Evolutionary conservation across 2,888 invertebrate species (phyloP).

Genomic region (Euclidia mi): DNA sequence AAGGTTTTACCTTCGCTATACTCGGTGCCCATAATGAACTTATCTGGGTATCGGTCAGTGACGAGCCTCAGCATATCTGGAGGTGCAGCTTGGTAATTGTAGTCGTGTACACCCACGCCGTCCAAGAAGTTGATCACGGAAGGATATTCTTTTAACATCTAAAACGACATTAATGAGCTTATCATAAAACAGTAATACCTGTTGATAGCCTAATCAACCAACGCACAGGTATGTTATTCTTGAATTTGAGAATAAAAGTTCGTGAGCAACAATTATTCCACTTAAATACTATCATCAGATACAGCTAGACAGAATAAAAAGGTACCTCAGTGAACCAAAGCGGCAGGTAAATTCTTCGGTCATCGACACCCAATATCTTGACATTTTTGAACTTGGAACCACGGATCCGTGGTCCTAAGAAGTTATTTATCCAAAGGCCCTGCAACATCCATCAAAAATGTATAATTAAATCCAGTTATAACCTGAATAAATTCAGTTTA

Average conservation of each 20-base stretch:
- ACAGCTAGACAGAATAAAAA: no score
- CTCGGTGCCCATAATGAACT: constrained; percentile 94
- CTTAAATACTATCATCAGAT: no score
- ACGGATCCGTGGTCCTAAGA: constrained; percentile 93
- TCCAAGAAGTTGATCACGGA: constrained; percentile 89
- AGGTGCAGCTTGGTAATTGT: constrained; percentile 89
- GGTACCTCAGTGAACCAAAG: no score
- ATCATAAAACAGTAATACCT: no score
- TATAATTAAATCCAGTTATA: no score
- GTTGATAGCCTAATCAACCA: no score
- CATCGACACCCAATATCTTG: constrained; percentile 94
- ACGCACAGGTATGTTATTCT: no score
- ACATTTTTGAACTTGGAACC: constrained; percentile 79
- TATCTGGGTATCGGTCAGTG: constrained; percentile 89
- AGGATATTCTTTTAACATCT: constrained; percentile 69
- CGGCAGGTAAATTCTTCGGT: constrained; percentile 76
- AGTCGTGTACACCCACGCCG: constrained; percentile 95
- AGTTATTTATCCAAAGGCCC: constrained; percentile 91
- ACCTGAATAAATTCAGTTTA: no score
- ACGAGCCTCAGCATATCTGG: constrained; percentile 81
- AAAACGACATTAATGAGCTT: no score
- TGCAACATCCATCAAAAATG: no score
- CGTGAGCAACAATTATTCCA: no score
- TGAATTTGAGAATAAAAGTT: no score
- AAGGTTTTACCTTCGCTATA: constrained; percentile 90